A percentile compares a stretch with the other conserved stretches of the same genome.
These are phyloP conservation scores for Rhinichthys osculus DNA, from an alignment of 2,797 vertebrate species.

Conservation along the genomic window DNA sequence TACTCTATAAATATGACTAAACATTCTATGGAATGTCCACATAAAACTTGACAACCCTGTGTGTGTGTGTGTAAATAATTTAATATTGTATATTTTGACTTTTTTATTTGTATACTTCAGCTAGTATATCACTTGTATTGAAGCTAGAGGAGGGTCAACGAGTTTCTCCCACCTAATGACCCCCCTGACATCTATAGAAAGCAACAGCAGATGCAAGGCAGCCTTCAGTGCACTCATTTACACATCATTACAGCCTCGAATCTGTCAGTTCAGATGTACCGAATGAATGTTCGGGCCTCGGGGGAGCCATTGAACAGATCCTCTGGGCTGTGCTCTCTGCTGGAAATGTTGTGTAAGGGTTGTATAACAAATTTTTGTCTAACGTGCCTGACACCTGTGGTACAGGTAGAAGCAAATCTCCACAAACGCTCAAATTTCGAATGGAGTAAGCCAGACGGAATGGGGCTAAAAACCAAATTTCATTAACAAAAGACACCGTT, in stretches of 20 bases:
- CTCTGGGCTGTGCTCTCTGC: neutral
- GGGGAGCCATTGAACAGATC: neutral
- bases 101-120: neutral
- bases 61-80: neutral
- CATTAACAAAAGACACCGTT: neutral
- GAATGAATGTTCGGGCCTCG: neutral
- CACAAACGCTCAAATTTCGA: neutral
- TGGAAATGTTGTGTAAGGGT: constrained; percentile 11
- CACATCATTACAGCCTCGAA: constrained; percentile 29
- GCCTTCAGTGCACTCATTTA: constrained; percentile 31
- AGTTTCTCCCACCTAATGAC: neutral
- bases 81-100: neutral
- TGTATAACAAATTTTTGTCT: constrained; percentile 38
- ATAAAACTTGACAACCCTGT: no score
- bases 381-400: neutral
- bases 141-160: neutral
- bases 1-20: no score
- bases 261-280: constrained; percentile 42
- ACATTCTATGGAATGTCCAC: no score
- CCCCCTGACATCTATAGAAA: constrained; percentile 16
- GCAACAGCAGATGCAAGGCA: constrained; percentile 31
- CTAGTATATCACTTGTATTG: neutral
- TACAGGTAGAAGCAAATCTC: constrained; percentile 4
- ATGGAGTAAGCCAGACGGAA: neutral
- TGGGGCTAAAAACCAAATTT: neutral